Evolutionary conservation across 2,888 invertebrate species (phyloP).

Genomic region (Elmis aenea): DNA sequence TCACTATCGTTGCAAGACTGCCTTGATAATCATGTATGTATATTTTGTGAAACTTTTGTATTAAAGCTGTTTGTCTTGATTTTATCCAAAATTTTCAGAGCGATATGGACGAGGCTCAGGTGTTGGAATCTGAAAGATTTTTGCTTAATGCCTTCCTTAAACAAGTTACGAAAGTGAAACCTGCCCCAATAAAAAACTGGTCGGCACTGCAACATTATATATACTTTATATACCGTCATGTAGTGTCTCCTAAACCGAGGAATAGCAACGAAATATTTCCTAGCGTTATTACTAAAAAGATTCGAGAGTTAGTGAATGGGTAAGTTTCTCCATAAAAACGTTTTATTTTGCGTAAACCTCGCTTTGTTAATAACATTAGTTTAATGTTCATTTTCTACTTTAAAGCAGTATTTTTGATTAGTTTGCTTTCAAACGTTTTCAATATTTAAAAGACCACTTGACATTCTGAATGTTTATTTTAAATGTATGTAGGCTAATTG

Average conservation of each 20-base stretch:
- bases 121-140: conserved; percentile 14
- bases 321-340: conserved; percentile 24
- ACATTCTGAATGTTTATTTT: too few species aligned
- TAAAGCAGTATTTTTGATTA: too few species aligned
- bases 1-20: too few species aligned
- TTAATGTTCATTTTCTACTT: background rate
- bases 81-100: too few species aligned
- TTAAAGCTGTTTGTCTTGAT: too few species aligned
- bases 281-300: conserved; percentile 34
- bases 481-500: too few species aligned
- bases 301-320: conserved; percentile 36
- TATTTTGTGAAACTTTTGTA: too few species aligned
- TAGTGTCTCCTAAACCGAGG: conserved; percentile 35
- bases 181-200: conserved; percentile 32
- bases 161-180: conserved; percentile 24
- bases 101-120: conserved; percentile 5
- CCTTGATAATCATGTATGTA: too few species aligned
- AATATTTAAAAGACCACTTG: too few species aligned
- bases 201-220: conserved; percentile 40
- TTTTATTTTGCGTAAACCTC: background rate
- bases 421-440: too few species aligned
- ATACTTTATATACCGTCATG: conserved; percentile 40
- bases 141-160: conserved; percentile 24
- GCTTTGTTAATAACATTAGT: background rate
- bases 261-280: conserved; percentile 33